Percentiles rank a stretch among this genome's conserved stretches.
These are phyloP conservation scores for Nyctibius grandis DNA, from an alignment of 2,797 vertebrate species.

Conservation along the genomic window DNA sequence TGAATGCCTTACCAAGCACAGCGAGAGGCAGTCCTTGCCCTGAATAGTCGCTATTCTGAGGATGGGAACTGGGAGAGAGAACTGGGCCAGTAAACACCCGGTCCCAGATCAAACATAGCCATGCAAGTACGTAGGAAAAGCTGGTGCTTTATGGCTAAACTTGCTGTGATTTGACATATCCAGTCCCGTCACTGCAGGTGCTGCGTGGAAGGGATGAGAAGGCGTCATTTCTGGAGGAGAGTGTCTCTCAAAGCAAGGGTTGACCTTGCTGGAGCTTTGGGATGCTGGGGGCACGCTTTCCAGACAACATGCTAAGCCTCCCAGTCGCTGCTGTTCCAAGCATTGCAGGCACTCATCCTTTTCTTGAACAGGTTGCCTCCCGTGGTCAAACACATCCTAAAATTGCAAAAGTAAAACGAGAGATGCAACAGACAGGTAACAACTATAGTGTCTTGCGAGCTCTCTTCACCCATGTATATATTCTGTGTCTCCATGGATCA, in stretches of 20 bases:
- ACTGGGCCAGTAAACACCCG: background rate
- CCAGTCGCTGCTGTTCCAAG: background rate
- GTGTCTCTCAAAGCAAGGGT: background rate
- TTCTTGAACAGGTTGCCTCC: background rate
- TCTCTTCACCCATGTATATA: rapidly evolving
- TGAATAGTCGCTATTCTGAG: background rate
- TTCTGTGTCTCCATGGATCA: background rate
- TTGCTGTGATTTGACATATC: background rate
- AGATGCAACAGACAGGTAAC: background rate
- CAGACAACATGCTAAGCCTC: background rate
- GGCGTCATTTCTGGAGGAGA: background rate
- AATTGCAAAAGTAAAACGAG: background rate
- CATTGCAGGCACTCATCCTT: background rate
- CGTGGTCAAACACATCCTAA: background rate
- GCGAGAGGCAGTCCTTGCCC: background rate
- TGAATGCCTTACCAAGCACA: background rate
- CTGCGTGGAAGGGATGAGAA: background rate
- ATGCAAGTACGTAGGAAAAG: background rate
- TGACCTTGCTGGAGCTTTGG: background rate
- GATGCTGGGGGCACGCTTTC: rapidly evolving
- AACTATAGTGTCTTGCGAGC: background rate
- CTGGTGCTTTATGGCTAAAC: background rate
- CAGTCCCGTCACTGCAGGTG: background rate
- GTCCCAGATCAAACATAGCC: background rate
- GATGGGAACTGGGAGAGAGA: background rate